These are phyloP conservation scores for Eulemur coronatus DNA, from an alignment of 2,797 vertebrate species.

Conservation along the genomic window DNA sequence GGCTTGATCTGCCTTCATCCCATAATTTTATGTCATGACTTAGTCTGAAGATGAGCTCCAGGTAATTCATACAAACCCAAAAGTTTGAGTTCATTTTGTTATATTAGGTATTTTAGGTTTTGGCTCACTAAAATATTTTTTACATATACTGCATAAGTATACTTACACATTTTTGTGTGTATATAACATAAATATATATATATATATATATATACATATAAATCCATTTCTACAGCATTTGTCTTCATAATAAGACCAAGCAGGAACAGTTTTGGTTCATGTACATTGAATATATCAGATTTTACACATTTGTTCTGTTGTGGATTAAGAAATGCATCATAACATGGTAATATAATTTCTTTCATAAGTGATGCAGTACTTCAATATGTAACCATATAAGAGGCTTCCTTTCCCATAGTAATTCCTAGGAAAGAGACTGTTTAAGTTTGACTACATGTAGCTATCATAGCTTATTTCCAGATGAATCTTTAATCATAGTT, in stretches of 20 bases:
- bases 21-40: constrained; percentile 4
- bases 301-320: constrained; percentile 40
- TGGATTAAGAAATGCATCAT: not conserved
- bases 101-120: constrained; percentile 28
- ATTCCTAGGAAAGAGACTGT: not conserved
- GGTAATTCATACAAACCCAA: not conserved
- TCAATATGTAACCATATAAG: constrained; percentile 28
- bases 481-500: not conserved
- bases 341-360: not conserved
- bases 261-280: not conserved
- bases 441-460: not conserved
- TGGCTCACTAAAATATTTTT: not conserved
- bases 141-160: not conserved
- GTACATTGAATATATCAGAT: not conserved
- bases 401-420: not conserved
- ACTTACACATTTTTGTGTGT: not conserved
- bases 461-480: constrained; percentile 35
- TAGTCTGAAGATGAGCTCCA: not conserved
- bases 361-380: constrained; percentile 35
- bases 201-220: not conserved
- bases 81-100: constrained; percentile 28
- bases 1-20: not conserved
- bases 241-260: constrained; percentile 24
- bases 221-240: not conserved
- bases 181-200: not conserved